A percentile compares a stretch with the other conserved stretches of the same genome.
phyloP scores from a whole-genome alignment of 1,140 invertebrate species.

The Drosophila rhopaloa region DNA sequence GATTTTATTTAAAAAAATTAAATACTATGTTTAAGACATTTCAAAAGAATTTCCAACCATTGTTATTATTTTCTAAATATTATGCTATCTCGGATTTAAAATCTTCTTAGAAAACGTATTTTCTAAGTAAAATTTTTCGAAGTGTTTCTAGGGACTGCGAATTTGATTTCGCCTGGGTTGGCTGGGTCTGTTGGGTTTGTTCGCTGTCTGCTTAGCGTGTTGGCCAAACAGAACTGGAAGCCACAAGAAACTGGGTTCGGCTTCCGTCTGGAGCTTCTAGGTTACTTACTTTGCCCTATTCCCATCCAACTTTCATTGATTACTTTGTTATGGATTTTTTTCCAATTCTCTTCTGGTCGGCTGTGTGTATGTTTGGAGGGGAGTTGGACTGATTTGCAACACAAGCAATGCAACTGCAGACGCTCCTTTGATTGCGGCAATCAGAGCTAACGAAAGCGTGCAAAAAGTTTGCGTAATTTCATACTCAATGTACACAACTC shows the following conservation, averaged over 20 bases:
- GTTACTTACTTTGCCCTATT: conserved; percentile 23
- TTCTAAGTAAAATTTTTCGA: background rate
- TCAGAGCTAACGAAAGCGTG: conserved; percentile 56
- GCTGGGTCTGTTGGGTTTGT: conserved; percentile 22
- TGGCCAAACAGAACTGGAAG: conserved; percentile 74
- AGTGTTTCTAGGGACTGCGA: conserved; percentile 35
- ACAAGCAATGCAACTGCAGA: conserved; percentile 21
- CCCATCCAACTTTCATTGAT: conserved; percentile 67
- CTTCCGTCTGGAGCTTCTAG: conserved; percentile 67
- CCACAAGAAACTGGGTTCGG: conserved; percentile 75
- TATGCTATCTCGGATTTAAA: background rate
- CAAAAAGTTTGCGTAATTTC: conserved; percentile 56
- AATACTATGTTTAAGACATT: no score
- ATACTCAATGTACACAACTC: conserved; percentile 49
- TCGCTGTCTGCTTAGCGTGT: conserved; percentile 64
- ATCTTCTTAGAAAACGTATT: background rate
- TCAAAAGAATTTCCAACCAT: no score
- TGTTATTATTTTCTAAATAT: no score
- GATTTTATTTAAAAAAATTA: no score
- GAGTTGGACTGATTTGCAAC: conserved; percentile 38
- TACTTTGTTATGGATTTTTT: conserved; percentile 78
- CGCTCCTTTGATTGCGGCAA: conserved; percentile 63
- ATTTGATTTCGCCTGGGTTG: conserved; percentile 61
- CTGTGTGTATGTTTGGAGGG: conserved; percentile 7
- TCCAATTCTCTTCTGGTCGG: conserved; percentile 6